Base-by-base conservation (phyloP, 1,140 invertebrate genomes). In the Mya arenaria region DNA sequence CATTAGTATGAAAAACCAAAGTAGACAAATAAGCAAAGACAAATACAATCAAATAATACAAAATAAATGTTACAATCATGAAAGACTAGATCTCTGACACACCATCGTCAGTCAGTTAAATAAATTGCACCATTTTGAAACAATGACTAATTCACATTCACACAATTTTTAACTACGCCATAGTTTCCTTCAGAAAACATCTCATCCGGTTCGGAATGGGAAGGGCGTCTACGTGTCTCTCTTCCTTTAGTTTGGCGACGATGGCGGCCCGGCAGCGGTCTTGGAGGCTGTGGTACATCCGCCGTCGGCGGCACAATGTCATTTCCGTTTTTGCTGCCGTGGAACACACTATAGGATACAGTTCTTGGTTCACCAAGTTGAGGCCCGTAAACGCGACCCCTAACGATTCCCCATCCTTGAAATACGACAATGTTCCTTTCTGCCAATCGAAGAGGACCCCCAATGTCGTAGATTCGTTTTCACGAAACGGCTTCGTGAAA, bases 241-340 rank as follows among this genome's bases (percentile, higher is more conserved):
- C 71, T 32, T 85, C 71, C 32, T 62, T 39, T 0, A 91, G 25
- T 15, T 86, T 84, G 0, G 82, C 82, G 25, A 91, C 75, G 68
- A 93, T 92, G 32, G 84, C 82, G 0, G 89, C 88, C 13, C 93
- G 86, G 39, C 93, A 94, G 41, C 93, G 84, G 89, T 96, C 96
- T 87, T 96, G 95, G 6, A 96, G 92, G 89, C 94, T 95, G 0
- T 94, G 92, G 87, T 95, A 96, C 82, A 95, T 95, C 34, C 95
- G 85, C 72, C 93, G 93, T 34, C 94, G 94, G 5, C 91, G 88
- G 17, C 92, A 93, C 0, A 96, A 86, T 0, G 94, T 94, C 95
- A 96, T 96, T 92, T 96, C 95, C 4, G 96, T 96, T 91, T 96
- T 96, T 25, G 95, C 95, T 0, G 96, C 96, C 0, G 96, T 96